These are phyloP conservation scores for Baryphthengus martii DNA, from an alignment of 2,113 vertebrate genomes.

Conservation along the genomic window DNA sequence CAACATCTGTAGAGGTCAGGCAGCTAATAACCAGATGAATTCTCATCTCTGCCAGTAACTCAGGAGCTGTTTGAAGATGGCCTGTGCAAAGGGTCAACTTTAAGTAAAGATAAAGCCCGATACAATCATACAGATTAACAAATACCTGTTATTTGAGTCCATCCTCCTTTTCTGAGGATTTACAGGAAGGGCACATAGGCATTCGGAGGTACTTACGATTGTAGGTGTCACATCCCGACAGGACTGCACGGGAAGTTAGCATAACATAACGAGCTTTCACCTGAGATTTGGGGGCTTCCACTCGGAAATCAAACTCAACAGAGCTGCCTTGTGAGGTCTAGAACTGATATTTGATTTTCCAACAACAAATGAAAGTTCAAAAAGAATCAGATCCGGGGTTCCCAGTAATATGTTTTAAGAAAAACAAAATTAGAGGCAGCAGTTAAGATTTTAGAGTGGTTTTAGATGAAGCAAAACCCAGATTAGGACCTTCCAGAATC, in stretches of 20 bases:
- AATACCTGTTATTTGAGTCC: neutral
- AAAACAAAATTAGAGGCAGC: neutral
- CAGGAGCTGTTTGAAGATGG: neutral
- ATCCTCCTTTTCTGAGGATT: neutral
- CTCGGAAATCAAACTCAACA: neutral
- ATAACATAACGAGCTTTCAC: neutral
- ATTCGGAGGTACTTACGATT: rapidly evolving
- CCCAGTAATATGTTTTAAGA: neutral
- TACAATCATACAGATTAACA: neutral
- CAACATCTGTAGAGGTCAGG: neutral
- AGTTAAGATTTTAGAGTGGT: neutral
- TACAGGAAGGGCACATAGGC: rapidly evolving
- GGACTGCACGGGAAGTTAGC: neutral
- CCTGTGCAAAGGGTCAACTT: neutral
- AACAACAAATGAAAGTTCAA: neutral
- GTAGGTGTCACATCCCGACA: neutral
- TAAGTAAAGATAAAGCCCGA: neutral
- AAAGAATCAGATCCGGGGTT: neutral
- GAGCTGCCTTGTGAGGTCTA: neutral
- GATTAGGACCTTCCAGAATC: neutral
- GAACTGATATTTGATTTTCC: neutral
- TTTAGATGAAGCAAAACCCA: neutral
- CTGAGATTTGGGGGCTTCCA: neutral
- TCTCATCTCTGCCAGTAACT: neutral
- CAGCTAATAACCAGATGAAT: neutral